A percentile compares a stretch with the other conserved stretches of the same genome.
These are phyloP conservation scores for Lepidurus couesii DNA, from an alignment of 1,140 invertebrate genomes.

Conservation along the genomic window DNA sequence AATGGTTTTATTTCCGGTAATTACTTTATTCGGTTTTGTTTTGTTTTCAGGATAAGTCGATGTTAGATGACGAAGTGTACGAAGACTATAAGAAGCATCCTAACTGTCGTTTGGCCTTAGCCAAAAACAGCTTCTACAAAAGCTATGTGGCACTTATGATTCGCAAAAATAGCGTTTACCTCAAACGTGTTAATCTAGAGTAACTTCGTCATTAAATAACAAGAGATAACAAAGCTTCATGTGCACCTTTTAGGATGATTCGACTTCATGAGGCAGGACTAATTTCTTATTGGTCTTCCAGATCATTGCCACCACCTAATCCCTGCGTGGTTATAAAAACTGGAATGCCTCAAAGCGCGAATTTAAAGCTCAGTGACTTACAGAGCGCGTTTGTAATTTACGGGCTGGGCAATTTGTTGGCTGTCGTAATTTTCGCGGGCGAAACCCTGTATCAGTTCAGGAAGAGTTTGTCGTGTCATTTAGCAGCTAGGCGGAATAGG, in stretches of 20 bases:
- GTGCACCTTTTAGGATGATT: neutral
- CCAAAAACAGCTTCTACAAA: constrained; percentile 1
- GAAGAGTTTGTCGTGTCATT: neutral
- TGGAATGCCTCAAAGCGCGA: constrained; percentile 5
- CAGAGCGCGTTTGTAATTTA: neutral
- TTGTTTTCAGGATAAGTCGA: constrained; percentile 1
- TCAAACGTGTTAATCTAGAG: neutral
- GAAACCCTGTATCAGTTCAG: neutral
- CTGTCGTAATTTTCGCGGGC: neutral
- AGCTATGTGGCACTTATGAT: constrained; percentile 1
- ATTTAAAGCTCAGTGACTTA: neutral
- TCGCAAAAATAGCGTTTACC: neutral
- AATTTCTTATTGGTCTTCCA: neutral
- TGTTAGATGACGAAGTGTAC: constrained; percentile 1
- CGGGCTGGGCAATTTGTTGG: neutral
- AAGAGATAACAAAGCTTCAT: neutral
- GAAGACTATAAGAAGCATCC: neutral
- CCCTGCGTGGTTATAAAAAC: neutral
- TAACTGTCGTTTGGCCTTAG: neutral
- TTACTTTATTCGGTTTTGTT: neutral
- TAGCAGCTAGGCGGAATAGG: neutral
- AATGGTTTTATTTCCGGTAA: neutral
- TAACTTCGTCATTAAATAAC: neutral
- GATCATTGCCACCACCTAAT: neutral
- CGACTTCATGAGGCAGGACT: neutral